These are phyloP conservation scores for Callospermophilus lateralis DNA, from an alignment of 2,113 vertebrate species.

Conservation along the genomic window DNA sequence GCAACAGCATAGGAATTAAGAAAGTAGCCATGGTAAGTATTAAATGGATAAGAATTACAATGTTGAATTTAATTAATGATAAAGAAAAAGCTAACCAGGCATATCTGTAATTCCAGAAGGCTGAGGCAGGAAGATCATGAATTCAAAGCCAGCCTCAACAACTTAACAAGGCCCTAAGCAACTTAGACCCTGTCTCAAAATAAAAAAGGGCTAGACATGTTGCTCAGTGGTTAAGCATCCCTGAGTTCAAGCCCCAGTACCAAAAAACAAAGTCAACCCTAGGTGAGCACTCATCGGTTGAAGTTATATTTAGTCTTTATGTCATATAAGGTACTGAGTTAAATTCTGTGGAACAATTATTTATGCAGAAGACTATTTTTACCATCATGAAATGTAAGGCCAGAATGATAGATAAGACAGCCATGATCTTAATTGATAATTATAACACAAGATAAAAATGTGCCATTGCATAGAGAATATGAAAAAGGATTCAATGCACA, in stretches of 20 bases:
- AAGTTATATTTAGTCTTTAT: not conserved
- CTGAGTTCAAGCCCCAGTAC: too few relatives aligned
- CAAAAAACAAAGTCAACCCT: not conserved
- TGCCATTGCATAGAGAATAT: not conserved
- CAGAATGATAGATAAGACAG: not conserved
- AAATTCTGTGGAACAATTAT: not conserved
- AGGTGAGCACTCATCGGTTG: not conserved
- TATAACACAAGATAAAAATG: not conserved
- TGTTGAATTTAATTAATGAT: slow-evolving; percentile 32
- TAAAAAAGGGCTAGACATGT: too few relatives aligned
- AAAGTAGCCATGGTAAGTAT: not conserved
- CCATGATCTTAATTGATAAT: not conserved
- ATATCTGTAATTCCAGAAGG: not conserved
- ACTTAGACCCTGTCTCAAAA: not conserved
- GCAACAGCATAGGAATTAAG: not conserved
- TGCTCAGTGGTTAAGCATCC: too few relatives aligned
- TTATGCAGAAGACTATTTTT: not conserved
- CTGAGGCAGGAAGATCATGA: not conserved
- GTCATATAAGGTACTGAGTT: not conserved
- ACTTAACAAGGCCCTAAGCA: not conserved
- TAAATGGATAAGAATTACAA: not conserved
- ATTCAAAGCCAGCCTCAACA: not conserved
- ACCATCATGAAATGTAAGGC: not conserved
- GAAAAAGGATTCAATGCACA: not conserved
- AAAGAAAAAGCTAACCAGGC: not conserved